A percentile compares a stretch with the other conserved stretches of the same genome.
These are phyloP conservation scores for Anaspis maculata DNA, from an alignment of 2,888 invertebrate genomes.

Conservation along the genomic window DNA sequence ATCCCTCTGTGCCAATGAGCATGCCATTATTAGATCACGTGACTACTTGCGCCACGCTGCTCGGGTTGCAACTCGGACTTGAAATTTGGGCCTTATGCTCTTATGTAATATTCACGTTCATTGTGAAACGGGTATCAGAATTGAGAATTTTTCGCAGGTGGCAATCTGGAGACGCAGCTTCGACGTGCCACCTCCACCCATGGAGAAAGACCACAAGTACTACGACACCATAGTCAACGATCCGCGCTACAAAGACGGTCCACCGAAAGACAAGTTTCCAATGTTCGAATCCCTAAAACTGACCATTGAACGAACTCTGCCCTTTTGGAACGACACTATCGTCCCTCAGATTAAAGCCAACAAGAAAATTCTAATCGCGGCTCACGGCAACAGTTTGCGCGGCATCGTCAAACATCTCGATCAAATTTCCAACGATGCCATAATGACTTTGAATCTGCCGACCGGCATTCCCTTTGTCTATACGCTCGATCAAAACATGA, in stretches of 20 bases:
- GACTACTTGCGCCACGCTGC: no score
- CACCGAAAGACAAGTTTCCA: slow-evolving; percentile 70
- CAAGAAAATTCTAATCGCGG: slow-evolving; percentile 73
- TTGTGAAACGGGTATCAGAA: no score
- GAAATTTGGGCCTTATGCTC: slow-evolving; percentile 32
- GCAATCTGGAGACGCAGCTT: slow-evolving; percentile 86
- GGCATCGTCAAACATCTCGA: slow-evolving; percentile 75
- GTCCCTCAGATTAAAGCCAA: slow-evolving; percentile 79
- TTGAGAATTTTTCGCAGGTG: slow-evolving; percentile 43
- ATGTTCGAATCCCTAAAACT: slow-evolving; percentile 78
- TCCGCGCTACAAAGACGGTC: slow-evolving; percentile 59
- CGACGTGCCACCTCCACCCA: slow-evolving; percentile 76
- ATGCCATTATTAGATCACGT: no score
- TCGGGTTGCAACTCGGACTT: no score
- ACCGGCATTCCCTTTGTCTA: slow-evolving; percentile 77
- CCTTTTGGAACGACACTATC: slow-evolving; percentile 84
- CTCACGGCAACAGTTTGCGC: slow-evolving; percentile 81
- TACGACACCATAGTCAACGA: slow-evolving; percentile 73
- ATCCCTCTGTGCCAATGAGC: no score
- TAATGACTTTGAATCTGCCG: slow-evolving; percentile 68
- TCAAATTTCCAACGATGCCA: slow-evolving; percentile 57
- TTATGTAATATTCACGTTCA: no score
- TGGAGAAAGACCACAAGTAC: slow-evolving; percentile 71
- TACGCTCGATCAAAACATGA: slow-evolving; percentile 60
- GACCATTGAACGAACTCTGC: slow-evolving; percentile 76